Conservation (phyloP, 2,888 invertebrate genomes). For the Tetragonisca angustula region DNA sequence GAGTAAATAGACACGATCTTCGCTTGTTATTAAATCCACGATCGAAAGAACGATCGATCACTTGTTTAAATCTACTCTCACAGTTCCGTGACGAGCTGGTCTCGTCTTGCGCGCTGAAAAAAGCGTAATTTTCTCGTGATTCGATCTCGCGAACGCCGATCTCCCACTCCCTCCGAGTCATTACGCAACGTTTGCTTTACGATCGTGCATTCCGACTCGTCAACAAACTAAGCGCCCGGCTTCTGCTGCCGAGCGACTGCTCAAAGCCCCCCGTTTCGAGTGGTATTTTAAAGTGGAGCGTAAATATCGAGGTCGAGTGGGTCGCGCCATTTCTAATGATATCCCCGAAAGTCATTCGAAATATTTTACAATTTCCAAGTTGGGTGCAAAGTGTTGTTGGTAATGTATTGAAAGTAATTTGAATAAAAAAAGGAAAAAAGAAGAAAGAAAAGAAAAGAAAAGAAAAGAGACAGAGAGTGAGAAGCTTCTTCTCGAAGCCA, state of each 20-base stretch:
- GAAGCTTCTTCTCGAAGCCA: neutral
- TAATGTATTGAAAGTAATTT: neutral
- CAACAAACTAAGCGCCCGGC: neutral
- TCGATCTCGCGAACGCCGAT: constrained; percentile 4
- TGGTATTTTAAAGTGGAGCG: neutral
- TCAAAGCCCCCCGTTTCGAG: neutral
- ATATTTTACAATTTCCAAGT: neutral
- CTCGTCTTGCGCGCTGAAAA: too few relatives aligned
- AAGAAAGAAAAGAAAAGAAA: too few relatives aligned
- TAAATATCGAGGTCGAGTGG: neutral
- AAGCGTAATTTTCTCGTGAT: too few relatives aligned
- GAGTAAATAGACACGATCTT: too few relatives aligned
- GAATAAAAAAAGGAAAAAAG: too few relatives aligned
- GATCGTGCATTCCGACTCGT: neutral
- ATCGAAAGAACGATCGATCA: too few relatives aligned
- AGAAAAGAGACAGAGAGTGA: neutral
- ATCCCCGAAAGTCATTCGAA: too few relatives aligned
- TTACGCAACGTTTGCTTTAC: neutral
- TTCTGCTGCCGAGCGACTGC: neutral
- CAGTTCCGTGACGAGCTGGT: too few relatives aligned
- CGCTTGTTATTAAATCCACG: too few relatives aligned
- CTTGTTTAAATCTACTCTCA: too few relatives aligned
- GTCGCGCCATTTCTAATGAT: neutral
- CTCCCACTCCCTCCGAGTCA: neutral
- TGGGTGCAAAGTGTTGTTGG: too few relatives aligned